A percentile compares a stretch with the other conserved stretches of the same genome.
phyloP scores from a whole-genome alignment of 1,140 invertebrate species.

The Eueides isabella region DNA sequence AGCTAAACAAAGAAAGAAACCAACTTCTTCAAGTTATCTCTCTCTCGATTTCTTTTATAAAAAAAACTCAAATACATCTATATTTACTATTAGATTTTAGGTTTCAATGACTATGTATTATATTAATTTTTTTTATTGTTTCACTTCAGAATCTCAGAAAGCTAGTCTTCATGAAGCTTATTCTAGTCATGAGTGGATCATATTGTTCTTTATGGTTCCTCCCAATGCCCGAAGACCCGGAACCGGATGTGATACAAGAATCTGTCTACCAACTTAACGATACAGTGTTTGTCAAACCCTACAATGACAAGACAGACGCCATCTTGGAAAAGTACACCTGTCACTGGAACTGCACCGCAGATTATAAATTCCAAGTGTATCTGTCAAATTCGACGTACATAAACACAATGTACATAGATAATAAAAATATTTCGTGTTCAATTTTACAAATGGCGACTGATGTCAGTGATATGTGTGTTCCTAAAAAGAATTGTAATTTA shows the following conservation, averaged over 20 bases:
- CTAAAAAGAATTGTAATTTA: constrained; percentile 58
- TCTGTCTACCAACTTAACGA: constrained; percentile 65
- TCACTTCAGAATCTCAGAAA: constrained; percentile 84
- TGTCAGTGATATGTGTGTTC: constrained; percentile 53
- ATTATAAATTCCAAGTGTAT: constrained; percentile 55
- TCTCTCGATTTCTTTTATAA: too few species aligned
- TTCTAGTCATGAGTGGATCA: constrained; percentile 84
- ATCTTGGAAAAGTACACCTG: constrained; percentile 61
- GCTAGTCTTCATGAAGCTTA: constrained; percentile 86
- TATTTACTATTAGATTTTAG: too few species aligned
- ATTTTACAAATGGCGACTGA: constrained; percentile 59
- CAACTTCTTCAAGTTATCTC: too few species aligned
- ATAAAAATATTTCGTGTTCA: constrained; percentile 58
- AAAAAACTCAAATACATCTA: too few species aligned
- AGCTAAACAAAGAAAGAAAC: too few species aligned
- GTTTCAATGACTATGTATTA: too few species aligned
- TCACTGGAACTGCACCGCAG: constrained; percentile 64
- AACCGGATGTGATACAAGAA: constrained; percentile 47
- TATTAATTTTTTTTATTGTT: too few species aligned
- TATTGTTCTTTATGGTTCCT: constrained; percentile 86
- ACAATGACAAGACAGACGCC: constrained; percentile 37
- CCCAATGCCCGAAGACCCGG: constrained; percentile 77
- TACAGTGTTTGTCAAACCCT: constrained; percentile 58
- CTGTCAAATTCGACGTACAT: constrained; percentile 60
- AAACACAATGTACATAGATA: constrained; percentile 60